phyloP scores from a whole-genome alignment of 2,797 vertebrate genomes.

The Lepilemur septentrionalis region DNA sequence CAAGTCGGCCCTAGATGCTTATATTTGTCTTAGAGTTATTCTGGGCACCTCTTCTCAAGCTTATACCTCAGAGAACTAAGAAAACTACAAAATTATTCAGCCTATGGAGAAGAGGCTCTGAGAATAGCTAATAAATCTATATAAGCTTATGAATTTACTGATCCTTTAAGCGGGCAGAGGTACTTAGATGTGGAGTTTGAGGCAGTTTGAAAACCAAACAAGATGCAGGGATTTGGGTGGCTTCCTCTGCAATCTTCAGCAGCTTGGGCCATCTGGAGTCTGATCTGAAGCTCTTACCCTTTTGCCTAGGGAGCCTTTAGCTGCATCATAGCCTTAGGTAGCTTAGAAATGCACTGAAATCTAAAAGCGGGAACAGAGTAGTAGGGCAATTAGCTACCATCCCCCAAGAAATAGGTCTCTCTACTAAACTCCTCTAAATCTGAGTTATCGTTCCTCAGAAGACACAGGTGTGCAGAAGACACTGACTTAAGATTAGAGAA shows the following conservation, averaged over 20 bases:
- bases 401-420: neutral
- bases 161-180: neutral
- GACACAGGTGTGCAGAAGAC: neutral
- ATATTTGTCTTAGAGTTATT: slow-evolving; percentile 15
- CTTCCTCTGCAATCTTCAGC: neutral
- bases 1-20: neutral
- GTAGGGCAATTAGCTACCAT: neutral
- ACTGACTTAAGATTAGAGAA: neutral
- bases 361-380: neutral
- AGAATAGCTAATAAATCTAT: neutral
- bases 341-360: neutral
- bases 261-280: neutral
- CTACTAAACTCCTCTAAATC: neutral
- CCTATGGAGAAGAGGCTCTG: neutral
- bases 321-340: neutral
- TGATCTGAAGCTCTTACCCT: neutral
- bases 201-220: neutral
- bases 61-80: neutral
- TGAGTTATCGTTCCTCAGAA: neutral
- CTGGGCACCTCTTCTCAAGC: neutral
- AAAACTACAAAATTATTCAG: neutral
- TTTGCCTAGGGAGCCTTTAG: neutral
- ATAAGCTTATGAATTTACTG: neutral
- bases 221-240: neutral
- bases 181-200: neutral